Evolutionary conservation across 2,888 invertebrate genomes (phyloP).

Genomic region (Philopedon plagiatum): DNA sequence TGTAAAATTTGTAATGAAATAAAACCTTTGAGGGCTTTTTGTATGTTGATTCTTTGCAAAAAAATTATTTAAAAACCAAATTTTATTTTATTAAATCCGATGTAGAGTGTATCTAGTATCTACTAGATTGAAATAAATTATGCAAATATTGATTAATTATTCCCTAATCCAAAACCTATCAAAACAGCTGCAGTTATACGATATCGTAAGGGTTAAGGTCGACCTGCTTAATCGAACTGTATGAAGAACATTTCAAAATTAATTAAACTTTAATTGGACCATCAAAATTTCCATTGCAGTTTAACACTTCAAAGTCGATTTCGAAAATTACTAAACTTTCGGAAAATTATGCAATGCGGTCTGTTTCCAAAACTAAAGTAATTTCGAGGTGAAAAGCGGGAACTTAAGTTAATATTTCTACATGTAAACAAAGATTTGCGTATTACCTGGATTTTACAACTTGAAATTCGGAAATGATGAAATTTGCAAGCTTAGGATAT

Average conservation of each 20-base stretch:
- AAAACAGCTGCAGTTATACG: slow-evolving; percentile 13
- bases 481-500: too few relatives aligned
- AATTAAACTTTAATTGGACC: slow-evolving; percentile 29
- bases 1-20: too few relatives aligned
- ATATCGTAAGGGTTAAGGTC: slow-evolving; percentile 5
- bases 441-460: too few relatives aligned
- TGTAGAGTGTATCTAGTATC: too few relatives aligned
- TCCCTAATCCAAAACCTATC: slow-evolving; percentile 3
- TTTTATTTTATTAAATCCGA: too few relatives aligned
- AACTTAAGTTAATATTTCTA: too few relatives aligned
- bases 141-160: neutral
- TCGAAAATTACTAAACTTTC: neutral
- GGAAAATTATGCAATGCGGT: slow-evolving; percentile 6
- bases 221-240: slow-evolving; percentile 8
- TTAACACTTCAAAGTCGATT: neutral
- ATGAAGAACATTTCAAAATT: slow-evolving; percentile 19
- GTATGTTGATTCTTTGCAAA: too few relatives aligned
- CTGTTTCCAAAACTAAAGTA: neutral
- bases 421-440: too few relatives aligned
- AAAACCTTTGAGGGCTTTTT: too few relatives aligned
- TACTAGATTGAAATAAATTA: neutral
- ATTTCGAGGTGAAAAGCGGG: too few relatives aligned
- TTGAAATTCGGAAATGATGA: too few relatives aligned
- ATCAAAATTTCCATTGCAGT: slow-evolving; percentile 19
- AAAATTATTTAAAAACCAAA: too few relatives aligned